A percentile compares a stretch with the other conserved stretches of the same genome.
These are phyloP conservation scores for Gobius niger DNA, from an alignment of 2,113 vertebrate genomes.

Conservation along the genomic window DNA sequence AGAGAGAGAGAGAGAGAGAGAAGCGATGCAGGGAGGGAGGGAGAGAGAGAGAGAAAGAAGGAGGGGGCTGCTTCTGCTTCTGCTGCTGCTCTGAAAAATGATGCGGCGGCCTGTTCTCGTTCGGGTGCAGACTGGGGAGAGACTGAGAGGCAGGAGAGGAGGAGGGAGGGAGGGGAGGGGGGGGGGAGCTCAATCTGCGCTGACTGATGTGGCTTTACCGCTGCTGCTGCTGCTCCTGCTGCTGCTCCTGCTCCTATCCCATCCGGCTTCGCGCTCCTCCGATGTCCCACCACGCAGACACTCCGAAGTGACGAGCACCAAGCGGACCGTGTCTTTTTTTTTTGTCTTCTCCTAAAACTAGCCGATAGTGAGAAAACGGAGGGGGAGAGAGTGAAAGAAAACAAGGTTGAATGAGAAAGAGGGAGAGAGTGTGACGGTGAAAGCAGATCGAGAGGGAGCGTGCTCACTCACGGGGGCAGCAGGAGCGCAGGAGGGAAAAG, in stretches of 20 bases:
- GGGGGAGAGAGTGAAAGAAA: slow-evolving; percentile 11
- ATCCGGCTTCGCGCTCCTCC: slow-evolving; percentile 54
- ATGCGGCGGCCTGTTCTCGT: slow-evolving; percentile 79
- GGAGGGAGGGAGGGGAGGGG: slow-evolving; percentile 21
- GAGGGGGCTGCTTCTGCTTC: slow-evolving; percentile 17
- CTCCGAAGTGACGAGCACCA: slow-evolving; percentile 58
- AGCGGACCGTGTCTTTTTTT: slow-evolving; percentile 29
- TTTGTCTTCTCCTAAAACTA: neutral
- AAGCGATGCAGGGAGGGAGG: slow-evolving; percentile 16
- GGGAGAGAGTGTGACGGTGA: slow-evolving; percentile 57
- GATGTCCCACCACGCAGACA: slow-evolving; percentile 43
- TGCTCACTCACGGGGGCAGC: slow-evolving; percentile 50
- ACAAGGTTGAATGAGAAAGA: slow-evolving; percentile 19
- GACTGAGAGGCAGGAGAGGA: slow-evolving; percentile 35
- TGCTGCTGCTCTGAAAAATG: slow-evolving; percentile 73
- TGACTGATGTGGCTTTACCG: slow-evolving; percentile 67
- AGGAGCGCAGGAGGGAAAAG: slow-evolving; percentile 33
- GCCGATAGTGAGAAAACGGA: slow-evolving; percentile 6
- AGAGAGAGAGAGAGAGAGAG: neutral
- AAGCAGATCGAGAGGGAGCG: slow-evolving; percentile 48
- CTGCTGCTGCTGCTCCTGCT: slow-evolving; percentile 14
- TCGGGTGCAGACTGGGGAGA: slow-evolving; percentile 74
- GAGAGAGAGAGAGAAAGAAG: neutral
- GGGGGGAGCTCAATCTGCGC: slow-evolving; percentile 51
- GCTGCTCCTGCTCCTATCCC: slow-evolving; percentile 55